Conservation (phyloP, 2,113 vertebrate genomes). For the Tragulus kanchil region DNA sequence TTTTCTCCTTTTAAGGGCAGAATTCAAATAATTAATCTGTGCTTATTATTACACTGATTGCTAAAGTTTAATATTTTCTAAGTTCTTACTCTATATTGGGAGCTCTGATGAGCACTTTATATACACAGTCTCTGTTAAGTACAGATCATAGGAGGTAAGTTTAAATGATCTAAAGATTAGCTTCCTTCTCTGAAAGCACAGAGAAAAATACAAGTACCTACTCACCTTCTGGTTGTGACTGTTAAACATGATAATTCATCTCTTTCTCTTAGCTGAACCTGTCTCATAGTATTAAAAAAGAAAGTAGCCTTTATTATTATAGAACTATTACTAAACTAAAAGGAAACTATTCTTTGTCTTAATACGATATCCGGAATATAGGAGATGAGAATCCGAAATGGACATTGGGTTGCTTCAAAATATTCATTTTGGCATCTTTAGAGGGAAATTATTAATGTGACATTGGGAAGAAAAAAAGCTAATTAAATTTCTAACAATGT, state of each 20-base stretch:
- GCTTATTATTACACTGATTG: not conserved
- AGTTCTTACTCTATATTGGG: not conserved
- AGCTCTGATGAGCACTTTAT: not conserved
- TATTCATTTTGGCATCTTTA: slow-evolving; percentile 15
- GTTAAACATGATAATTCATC: not conserved
- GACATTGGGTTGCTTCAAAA: slow-evolving; percentile 13
- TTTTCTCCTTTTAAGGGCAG: slow-evolving; percentile 38
- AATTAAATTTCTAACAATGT: not conserved
- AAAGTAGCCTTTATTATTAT: slow-evolving; percentile 31
- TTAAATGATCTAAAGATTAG: slow-evolving; percentile 17
- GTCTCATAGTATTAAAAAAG: not conserved
- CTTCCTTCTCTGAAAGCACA: not conserved
- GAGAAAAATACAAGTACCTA: not conserved
- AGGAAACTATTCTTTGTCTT: slow-evolving; percentile 45
- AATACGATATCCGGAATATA: not conserved
- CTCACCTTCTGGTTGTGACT: not conserved
- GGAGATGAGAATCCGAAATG: slow-evolving; percentile 18
- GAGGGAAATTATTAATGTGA: slow-evolving; percentile 35
- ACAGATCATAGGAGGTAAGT: not conserved
- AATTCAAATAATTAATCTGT: not conserved
- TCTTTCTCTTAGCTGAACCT: not conserved
- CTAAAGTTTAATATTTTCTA: slow-evolving; percentile 20
- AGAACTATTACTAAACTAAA: slow-evolving; percentile 20
- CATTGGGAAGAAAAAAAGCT: not conserved
- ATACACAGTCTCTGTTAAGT: not conserved